phyloP scores from a whole-genome alignment of 2,797 vertebrate species.

The Enteromius treurensis region DNA sequence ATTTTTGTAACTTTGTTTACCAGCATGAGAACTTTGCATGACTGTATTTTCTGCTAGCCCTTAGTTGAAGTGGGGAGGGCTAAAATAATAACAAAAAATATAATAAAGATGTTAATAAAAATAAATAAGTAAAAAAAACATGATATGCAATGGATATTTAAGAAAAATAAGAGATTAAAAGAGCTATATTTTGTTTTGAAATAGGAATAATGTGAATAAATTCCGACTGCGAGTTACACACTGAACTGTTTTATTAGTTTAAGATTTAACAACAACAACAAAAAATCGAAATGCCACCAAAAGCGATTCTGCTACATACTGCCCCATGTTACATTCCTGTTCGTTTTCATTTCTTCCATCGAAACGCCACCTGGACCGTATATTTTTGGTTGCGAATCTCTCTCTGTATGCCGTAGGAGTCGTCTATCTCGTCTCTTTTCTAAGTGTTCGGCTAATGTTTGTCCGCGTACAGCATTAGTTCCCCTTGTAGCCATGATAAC shows the following conservation, averaged over 20 bases:
- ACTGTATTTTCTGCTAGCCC: constrained; percentile 85
- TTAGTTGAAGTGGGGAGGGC: constrained; percentile 82
- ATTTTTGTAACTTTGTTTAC: constrained; percentile 88
- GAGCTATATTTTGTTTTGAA: constrained; percentile 87
- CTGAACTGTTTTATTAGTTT: constrained; percentile 78
- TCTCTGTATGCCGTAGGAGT: constrained; percentile 22
- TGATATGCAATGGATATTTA: constrained; percentile 85
- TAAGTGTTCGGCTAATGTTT: constrained; percentile 14
- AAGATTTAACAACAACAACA: constrained; percentile 54
- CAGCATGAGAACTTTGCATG: constrained; percentile 88
- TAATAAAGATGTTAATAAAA: constrained; percentile 76
- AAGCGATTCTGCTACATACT: constrained; percentile 76
- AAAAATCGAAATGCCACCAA: constrained; percentile 52
- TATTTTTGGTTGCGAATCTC: constrained; percentile 43
- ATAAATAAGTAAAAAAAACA: constrained; percentile 77
- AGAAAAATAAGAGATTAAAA: constrained; percentile 81
- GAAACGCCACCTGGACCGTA: constrained; percentile 31
- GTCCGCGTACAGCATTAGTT: constrained; percentile 38
- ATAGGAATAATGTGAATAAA: constrained; percentile 79
- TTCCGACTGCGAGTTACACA: constrained; percentile 81
- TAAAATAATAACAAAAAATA: constrained; percentile 72
- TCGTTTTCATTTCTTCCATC: constrained; percentile 23
- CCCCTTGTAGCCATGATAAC: constrained; percentile 58
- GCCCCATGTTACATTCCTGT: constrained; percentile 68
- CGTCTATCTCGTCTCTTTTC: neutral